phyloP scores from a whole-genome alignment of 1,140 invertebrate species.

The Sitobion miscanthi region DNA sequence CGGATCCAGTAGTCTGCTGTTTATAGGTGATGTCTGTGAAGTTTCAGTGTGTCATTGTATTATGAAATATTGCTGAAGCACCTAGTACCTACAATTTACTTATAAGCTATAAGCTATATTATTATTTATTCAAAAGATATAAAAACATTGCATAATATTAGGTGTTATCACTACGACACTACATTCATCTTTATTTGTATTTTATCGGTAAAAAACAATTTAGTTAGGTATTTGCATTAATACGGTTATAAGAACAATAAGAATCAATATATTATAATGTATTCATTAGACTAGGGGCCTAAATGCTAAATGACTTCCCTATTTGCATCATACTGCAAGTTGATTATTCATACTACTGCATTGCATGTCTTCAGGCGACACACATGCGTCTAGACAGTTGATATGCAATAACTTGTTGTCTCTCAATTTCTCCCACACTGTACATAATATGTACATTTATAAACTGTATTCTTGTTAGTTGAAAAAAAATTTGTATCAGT shows the following conservation, averaged over 20 bases:
- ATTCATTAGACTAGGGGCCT: neutral
- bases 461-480: neutral
- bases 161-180: too few species aligned
- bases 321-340: neutral
- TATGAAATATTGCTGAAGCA: too few species aligned
- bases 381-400: neutral
- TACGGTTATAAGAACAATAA: neutral
- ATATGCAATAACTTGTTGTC: conserved; percentile 15
- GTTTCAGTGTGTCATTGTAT: too few species aligned
- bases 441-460: neutral
- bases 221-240: neutral
- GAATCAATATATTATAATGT: neutral
- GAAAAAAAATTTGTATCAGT: neutral
- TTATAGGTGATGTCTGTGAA: too few species aligned
- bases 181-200: neutral
- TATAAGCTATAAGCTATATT: neutral
- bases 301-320: neutral
- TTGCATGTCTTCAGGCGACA: neutral
- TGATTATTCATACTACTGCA: conserved; percentile 5
- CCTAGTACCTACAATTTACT: neutral
- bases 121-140: neutral
- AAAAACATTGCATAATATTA: neutral
- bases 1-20: too few species aligned
- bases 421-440: neutral
- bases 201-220: neutral